A percentile compares a stretch with the other conserved stretches of the same genome.
Conservation (phyloP, 2,888 invertebrate genomes). For the Limnephilus lunatus region DNA sequence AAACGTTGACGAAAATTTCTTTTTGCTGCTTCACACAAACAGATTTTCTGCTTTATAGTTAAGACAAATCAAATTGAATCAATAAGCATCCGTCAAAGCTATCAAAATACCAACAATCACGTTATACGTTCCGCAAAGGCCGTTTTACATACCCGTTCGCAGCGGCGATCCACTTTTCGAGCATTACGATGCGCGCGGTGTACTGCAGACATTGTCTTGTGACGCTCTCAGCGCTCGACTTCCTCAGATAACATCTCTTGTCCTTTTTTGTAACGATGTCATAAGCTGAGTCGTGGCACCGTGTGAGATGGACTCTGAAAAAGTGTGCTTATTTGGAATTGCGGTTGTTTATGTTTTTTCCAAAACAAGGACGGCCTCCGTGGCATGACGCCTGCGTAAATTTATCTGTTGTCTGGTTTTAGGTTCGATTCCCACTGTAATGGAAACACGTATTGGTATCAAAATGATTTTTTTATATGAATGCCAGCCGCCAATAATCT, state of each 20-base stretch:
- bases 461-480: no score
- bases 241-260: slow-evolving; percentile 28
- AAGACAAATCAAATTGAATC: slow-evolving; percentile 4
- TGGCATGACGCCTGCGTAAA: background rate
- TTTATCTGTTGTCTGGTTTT: background rate
- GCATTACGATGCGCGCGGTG: slow-evolving; percentile 32
- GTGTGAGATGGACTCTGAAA: slow-evolving; percentile 37
- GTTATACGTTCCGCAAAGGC: slow-evolving; percentile 16
- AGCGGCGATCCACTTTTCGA: background rate
- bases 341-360: background rate
- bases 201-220: slow-evolving; percentile 20
- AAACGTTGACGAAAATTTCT: no score
- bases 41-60: background rate
- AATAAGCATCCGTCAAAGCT: background rate
- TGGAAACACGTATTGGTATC: no score
- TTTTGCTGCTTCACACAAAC: no score
- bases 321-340: slow-evolving; percentile 23
- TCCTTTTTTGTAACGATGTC: slow-evolving; percentile 32
- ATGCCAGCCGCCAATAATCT: no score
- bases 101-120: slow-evolving; percentile 37
- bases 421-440: background rate
- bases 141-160: slow-evolving; percentile 33
- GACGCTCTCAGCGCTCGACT: slow-evolving; percentile 29
- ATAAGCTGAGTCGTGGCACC: background rate
- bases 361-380: background rate